Evolutionary conservation across 2,888 invertebrate genomes (phyloP).

Genomic region (Caenorhabditis doughertyi): DNA sequence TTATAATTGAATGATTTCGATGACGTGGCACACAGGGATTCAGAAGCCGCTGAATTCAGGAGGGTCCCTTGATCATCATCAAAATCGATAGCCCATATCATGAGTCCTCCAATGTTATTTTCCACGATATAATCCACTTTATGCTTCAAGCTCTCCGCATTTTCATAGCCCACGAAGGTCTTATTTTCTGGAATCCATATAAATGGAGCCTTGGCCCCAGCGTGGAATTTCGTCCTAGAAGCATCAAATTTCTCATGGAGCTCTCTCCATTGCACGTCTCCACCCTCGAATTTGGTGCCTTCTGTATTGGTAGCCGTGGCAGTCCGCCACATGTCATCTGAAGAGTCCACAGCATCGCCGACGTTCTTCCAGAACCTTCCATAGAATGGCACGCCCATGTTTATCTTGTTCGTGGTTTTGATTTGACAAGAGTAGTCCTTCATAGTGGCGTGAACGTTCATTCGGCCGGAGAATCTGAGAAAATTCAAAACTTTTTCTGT

Average conservation of each 20-base stretch:
- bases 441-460: slow-evolving; percentile 82
- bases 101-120: slow-evolving; percentile 80
- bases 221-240: slow-evolving; percentile 70
- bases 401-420: slow-evolving; percentile 73
- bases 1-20: slow-evolving; percentile 69
- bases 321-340: slow-evolving; percentile 81
- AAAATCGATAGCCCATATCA: slow-evolving; percentile 82
- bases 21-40: slow-evolving; percentile 36
- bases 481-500: too few species aligned
- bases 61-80: slow-evolving; percentile 80
- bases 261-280: slow-evolving; percentile 78
- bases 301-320: slow-evolving; percentile 72
- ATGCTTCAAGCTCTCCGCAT: slow-evolving; percentile 76
- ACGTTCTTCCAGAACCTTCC: slow-evolving; percentile 82
- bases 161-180: slow-evolving; percentile 80
- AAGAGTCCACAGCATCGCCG: slow-evolving; percentile 77
- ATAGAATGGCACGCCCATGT: slow-evolving; percentile 82
- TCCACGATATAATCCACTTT: slow-evolving; percentile 78
- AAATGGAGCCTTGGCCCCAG: slow-evolving; percentile 76
- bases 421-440: slow-evolving; percentile 81
- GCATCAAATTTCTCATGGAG: slow-evolving; percentile 62
- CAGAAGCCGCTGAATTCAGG: slow-evolving; percentile 67
- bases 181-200: slow-evolving; percentile 74
- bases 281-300: slow-evolving; percentile 75
- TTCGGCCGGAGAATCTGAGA: slow-evolving; percentile 79